Conservation (phyloP, 2,113 vertebrate genomes). For the Uria aalge region DNA sequence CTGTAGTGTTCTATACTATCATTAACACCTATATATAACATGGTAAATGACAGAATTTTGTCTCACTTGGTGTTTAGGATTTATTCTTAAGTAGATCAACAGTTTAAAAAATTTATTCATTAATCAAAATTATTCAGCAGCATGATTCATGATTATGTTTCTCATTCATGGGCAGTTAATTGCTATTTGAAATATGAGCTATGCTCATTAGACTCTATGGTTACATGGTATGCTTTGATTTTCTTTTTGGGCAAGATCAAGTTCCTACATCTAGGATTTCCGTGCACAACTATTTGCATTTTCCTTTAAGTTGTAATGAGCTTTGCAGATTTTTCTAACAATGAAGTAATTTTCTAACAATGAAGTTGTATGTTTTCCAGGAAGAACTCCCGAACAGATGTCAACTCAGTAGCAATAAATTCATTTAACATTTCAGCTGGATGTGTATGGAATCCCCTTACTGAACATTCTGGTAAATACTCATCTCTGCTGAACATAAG, state of each 20-base stretch:
- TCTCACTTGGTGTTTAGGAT: background rate
- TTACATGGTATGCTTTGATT: background rate
- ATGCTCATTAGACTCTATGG: background rate
- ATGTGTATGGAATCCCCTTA: background rate
- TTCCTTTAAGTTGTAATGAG: background rate
- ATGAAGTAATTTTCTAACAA: background rate
- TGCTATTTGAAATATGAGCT: background rate
- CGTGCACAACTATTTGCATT: background rate
- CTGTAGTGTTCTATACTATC: background rate
- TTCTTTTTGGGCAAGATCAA: background rate
- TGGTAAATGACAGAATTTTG: background rate
- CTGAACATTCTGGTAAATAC: background rate
- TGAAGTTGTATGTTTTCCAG: background rate
- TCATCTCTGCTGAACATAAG: background rate
- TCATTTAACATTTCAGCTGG: background rate
- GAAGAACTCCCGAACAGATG: background rate
- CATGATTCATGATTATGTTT: background rate
- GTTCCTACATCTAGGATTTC: background rate
- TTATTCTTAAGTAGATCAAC: background rate
- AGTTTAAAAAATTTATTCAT: background rate
- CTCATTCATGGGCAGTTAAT: background rate
- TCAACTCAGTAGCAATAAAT: background rate
- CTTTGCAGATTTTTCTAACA: background rate
- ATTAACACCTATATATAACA: background rate
- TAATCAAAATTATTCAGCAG: background rate